Evolutionary conservation across 2,888 invertebrate species (phyloP).

Genomic region (Dynastes maya): DNA sequence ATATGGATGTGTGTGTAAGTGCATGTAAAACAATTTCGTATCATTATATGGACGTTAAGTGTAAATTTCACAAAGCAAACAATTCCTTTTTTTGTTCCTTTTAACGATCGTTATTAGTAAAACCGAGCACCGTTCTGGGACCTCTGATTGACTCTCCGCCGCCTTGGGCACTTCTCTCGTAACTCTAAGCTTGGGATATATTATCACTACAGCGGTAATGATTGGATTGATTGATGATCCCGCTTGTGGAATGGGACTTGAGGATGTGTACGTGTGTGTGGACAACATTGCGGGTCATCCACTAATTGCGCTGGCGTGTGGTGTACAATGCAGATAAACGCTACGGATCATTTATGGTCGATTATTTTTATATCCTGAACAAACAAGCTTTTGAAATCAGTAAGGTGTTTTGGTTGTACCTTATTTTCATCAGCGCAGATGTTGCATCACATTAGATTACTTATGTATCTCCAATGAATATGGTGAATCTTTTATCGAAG

Average conservation of each 20-base stretch:
- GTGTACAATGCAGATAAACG: slow-evolving; percentile 38
- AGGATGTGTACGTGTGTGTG: slow-evolving; percentile 26
- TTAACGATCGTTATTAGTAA: slow-evolving; percentile 16
- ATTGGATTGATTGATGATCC: slow-evolving; percentile 45
- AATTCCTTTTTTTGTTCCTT: slow-evolving; percentile 8
- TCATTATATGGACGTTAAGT: slow-evolving; percentile 4
- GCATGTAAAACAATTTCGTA: slow-evolving; percentile 1
- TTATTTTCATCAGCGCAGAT: background rate
- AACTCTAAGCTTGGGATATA: slow-evolving; percentile 13
- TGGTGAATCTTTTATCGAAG: too few relatives aligned
- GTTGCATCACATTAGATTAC: background rate
- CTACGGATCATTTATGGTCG: background rate
- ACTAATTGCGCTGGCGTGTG: slow-evolving; percentile 39
- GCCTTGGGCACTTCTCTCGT: background rate
- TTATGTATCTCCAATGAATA: too few relatives aligned
- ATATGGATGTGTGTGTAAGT: background rate
- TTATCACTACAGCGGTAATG: slow-evolving; percentile 40
- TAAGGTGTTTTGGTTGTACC: background rate
- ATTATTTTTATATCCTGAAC: slow-evolving; percentile 20
- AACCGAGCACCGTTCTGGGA: slow-evolving; percentile 17
- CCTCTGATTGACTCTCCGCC: background rate
- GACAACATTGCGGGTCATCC: slow-evolving; percentile 26
- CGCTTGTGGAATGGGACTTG: slow-evolving; percentile 21
- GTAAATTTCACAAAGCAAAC: slow-evolving; percentile 33
- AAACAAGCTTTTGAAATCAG: slow-evolving; percentile 19